phyloP scores from a whole-genome alignment of 64 coral and sea anemone species.

The Platygyra sinensis region DNA sequence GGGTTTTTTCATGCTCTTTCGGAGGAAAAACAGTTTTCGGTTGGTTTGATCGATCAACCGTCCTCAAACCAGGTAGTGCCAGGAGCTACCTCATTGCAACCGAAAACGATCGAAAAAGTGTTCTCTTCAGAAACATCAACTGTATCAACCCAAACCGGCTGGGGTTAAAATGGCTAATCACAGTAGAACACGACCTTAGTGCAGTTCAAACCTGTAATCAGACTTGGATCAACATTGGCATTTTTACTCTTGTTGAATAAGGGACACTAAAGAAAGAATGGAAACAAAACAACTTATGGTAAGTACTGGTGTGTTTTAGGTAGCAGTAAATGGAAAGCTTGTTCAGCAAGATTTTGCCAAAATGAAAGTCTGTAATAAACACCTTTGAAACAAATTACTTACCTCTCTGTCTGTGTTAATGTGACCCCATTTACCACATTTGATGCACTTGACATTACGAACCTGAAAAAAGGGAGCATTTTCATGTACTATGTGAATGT shows the following conservation, averaged over 20 bases:
- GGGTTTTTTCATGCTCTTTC: too few relatives aligned
- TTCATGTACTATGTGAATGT: too few relatives aligned
- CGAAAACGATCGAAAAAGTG: too few relatives aligned
- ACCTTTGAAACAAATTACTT: not conserved
- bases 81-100: too few relatives aligned
- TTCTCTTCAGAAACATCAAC: too few relatives aligned
- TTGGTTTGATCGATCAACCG: too few relatives aligned
- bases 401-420: conserved; percentile 94
- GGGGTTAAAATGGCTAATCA: too few relatives aligned
- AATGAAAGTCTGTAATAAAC: not conserved
- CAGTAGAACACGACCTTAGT: too few relatives aligned
- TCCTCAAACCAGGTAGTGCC: too few relatives aligned
- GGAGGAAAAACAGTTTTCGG: too few relatives aligned
- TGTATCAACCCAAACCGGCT: too few relatives aligned
- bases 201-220: conserved; percentile 8
- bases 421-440: conserved; percentile 82
- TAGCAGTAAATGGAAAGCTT: too few relatives aligned
- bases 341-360: not conserved
- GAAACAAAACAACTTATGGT: not conserved
- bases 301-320: not conserved
- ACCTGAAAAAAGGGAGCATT: conserved; percentile 49
- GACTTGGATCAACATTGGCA: conserved; percentile 58
- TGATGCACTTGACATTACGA: conserved; percentile 91
- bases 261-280: conserved; percentile 10
- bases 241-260: conserved; percentile 41